Percentiles rank a stretch among this genome's conserved stretches.
Evolutionary conservation across 1,140 invertebrate genomes (phyloP).

Genomic region (Mamestra configurata): DNA sequence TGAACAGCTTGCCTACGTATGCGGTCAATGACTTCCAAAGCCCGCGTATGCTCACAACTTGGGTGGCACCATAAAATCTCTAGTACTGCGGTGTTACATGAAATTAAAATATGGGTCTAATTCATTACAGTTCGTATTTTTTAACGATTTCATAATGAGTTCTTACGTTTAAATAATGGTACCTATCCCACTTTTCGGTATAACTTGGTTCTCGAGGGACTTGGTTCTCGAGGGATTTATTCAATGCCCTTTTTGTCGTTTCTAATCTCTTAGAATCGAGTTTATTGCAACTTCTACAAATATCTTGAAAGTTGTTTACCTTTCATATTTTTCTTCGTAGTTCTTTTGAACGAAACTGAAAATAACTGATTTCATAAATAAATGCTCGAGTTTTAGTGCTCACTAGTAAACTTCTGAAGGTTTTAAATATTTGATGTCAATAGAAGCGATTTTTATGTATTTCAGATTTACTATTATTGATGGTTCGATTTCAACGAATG

Average conservation of each 20-base stretch:
- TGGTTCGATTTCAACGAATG: not conserved
- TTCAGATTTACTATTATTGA: not conserved
- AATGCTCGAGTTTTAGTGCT: not conserved
- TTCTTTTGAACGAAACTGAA: not conserved
- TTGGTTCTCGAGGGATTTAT: not conserved
- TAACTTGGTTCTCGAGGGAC: too few species aligned
- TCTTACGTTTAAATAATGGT: not conserved
- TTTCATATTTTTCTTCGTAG: not conserved
- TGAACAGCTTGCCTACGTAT: too few species aligned
- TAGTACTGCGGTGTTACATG: slow-evolving; percentile 64
- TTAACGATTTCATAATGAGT: slow-evolving; percentile 42
- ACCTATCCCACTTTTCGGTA: not conserved
- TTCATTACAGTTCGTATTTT: slow-evolving; percentile 64
- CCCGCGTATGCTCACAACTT: slow-evolving; percentile 30
- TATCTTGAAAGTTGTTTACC: too few species aligned
- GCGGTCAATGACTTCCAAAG: not conserved
- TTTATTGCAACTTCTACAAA: not conserved
- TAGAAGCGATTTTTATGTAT: not conserved
- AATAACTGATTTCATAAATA: not conserved
- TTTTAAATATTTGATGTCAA: not conserved
- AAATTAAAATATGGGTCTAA: slow-evolving; percentile 76
- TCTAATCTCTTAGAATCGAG: not conserved
- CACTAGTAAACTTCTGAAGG: not conserved
- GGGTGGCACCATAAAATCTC: slow-evolving; percentile 54
- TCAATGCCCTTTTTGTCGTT: not conserved